Evolutionary conservation across 2,797 vertebrate genomes (phyloP), one percentile per base, ranked within the genome.

Genomic region (Ceyx erithaca): DNA sequence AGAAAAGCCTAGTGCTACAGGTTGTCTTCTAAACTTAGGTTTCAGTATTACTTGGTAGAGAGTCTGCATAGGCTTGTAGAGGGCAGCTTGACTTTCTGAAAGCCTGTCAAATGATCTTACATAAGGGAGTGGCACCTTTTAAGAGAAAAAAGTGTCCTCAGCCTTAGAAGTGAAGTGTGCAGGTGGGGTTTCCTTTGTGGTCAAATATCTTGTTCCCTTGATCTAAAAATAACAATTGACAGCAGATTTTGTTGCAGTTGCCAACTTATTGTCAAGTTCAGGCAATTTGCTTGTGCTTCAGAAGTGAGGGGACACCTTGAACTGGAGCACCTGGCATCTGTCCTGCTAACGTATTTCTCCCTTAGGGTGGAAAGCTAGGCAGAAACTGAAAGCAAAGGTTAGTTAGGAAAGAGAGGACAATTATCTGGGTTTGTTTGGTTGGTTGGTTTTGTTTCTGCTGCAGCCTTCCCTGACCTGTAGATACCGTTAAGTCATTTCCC

Each of bases 171-270:
- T 7, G 12, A 86, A 85, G 66, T 6, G 0, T 52, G 81, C 88
- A 93, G 94, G 91, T 94, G 96, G 94, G 22, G 94, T 89, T 96
- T 96, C 92, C 95, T 92, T 90, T 95, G 95, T 75, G 94, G 94
- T 87, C 59, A 31, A 54, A 7, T 68, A 76, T 86, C 41, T 93
- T 5, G 1, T 71, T 95, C 63, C 15, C 48, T 52, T 69, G 51
- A 90, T 85, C 81, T 94, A 92, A 94, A 94, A 93, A 91, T 92
- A 95, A 91, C 23, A 88, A 48, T 12, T n/a, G 72, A 87, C 71
- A 78, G 76, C 59, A 69, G 55, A 77, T 90, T 85, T 89, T 69
- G 8, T 72, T 72, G 62, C 68, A 45, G 72, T 62, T 79, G 55
- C 40, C 40, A 62, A 35, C 22, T 85, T 90, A 68, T 66, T 88